These are phyloP conservation scores for Brachyhypopomus occidentalis DNA, from an alignment of 2,113 vertebrate species.

Conservation along the genomic window DNA sequence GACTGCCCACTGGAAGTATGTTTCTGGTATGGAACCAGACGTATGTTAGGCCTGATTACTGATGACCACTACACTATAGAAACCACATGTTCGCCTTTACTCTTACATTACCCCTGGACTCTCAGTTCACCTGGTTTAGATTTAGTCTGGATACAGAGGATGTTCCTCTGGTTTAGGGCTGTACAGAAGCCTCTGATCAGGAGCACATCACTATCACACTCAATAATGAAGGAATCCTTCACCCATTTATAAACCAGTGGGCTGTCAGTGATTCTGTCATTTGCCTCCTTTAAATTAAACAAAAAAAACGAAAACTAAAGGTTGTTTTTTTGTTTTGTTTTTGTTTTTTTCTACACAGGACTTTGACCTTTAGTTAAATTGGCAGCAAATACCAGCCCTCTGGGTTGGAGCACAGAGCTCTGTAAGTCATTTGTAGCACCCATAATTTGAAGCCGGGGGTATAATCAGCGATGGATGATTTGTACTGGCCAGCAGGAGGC, in stretches of 20 bases:
- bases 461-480: slow-evolving; percentile 84
- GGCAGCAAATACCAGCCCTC: slow-evolving; percentile 80
- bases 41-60: too few species aligned
- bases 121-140: not conserved
- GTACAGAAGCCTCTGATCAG: not conserved
- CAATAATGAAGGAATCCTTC: not conserved
- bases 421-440: slow-evolving; percentile 82
- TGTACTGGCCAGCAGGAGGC: slow-evolving; percentile 76
- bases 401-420: slow-evolving; percentile 74
- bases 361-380: slow-evolving; percentile 81
- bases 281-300: slow-evolving; percentile 51
- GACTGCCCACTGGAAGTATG: too few species aligned
- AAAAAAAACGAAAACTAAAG: slow-evolving; percentile 13
- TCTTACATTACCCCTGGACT: not conserved
- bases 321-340: slow-evolving; percentile 45
- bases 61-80: too few species aligned
- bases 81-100: too few species aligned
- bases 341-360: slow-evolving; percentile 70
- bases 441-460: slow-evolving; percentile 80
- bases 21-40: too few species aligned
- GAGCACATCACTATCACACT: not conserved
- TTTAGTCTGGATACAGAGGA: not conserved
- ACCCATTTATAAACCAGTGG: slow-evolving; percentile 33
- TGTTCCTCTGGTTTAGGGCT: not conserved
- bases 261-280: slow-evolving; percentile 55